These are phyloP conservation scores for Lichenostomus cassidix DNA, from an alignment of 2,113 vertebrate genomes.

Conservation along the genomic window DNA sequence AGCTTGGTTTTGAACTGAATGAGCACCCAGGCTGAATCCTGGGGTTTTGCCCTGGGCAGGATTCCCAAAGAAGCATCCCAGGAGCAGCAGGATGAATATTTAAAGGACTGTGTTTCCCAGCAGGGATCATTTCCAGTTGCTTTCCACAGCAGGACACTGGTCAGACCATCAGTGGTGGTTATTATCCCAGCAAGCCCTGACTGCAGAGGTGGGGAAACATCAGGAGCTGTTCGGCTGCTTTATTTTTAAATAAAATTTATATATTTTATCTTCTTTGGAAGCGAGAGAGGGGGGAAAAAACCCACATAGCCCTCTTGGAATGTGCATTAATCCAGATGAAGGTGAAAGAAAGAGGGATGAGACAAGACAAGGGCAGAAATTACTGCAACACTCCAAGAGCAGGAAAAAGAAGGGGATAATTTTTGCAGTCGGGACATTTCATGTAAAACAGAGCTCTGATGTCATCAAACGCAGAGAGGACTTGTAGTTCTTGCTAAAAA, in stretches of 20 bases:
- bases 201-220: not conserved
- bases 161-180: not conserved
- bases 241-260: not conserved
- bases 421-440: not conserved
- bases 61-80: not conserved
- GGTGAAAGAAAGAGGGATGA: not conserved
- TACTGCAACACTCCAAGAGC: not conserved
- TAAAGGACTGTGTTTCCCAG: not conserved
- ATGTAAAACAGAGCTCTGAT: constrained; percentile 19
- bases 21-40: not conserved
- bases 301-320: not conserved
- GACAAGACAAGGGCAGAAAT: not conserved
- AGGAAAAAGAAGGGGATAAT: not conserved
- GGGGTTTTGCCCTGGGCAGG: not conserved
- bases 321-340: not conserved
- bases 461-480: constrained; percentile 28
- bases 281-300: fast-evolving
- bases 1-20: not conserved
- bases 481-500: constrained; percentile 58
- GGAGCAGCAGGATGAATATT: not conserved
- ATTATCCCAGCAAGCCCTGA: not conserved
- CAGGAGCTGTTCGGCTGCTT: not conserved
- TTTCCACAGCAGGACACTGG: not conserved
- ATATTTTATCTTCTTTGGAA: not conserved
- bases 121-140: not conserved